A percentile compares a stretch with the other conserved stretches of the same genome.
Evolutionary conservation across 2,113 vertebrate genomes (phyloP).

Genomic region (Cottus gobio): DNA sequence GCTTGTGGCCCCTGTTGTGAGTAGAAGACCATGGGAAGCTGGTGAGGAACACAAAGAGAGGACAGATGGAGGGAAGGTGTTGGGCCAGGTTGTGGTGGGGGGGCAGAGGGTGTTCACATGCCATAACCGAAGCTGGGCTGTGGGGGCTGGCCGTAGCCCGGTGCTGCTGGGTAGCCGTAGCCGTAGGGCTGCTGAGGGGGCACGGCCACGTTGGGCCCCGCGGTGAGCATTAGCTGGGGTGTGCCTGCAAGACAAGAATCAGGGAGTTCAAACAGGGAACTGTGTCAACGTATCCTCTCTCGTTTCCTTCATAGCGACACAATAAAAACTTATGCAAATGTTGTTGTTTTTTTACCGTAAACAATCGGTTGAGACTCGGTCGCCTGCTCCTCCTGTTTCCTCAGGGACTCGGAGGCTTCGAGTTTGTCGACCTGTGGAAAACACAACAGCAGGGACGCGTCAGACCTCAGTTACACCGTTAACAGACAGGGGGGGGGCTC

Average conservation of each 20-base stretch:
- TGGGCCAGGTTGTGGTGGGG: conserved; percentile 23
- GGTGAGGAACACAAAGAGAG: conserved; percentile 89
- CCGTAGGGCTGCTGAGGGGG: conserved; percentile 96
- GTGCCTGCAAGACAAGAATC: conserved; percentile 85
- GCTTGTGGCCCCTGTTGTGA: conserved; percentile 88
- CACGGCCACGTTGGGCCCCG: conserved; percentile 94
- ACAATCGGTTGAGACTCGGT: conserved; percentile 99
- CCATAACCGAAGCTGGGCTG: conserved; percentile 95
- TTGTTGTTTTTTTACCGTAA: conserved; percentile 88
- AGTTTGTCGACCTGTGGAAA: conserved; percentile 94
- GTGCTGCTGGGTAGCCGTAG: conserved; percentile 92
- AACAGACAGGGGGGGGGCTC: conserved; percentile 37
- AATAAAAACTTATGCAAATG: neutral
- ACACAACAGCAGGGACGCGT: conserved; percentile 32
- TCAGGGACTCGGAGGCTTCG: conserved; percentile 97
- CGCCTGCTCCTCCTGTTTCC: conserved; percentile 99
- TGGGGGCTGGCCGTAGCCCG: conserved; percentile 88
- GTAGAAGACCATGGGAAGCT: conserved; percentile 90
- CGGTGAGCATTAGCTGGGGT: conserved; percentile 97
- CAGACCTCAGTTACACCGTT: conserved; percentile 3
- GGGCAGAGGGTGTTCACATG: conserved; percentile 88
- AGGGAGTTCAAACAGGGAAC: neutral
- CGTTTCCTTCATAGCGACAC: neutral
- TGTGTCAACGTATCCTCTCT: neutral
- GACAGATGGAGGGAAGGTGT: conserved; percentile 72